Conservation (phyloP, 92 coral and sea anemone genomes). For the Scolanthus callimorphus region DNA sequence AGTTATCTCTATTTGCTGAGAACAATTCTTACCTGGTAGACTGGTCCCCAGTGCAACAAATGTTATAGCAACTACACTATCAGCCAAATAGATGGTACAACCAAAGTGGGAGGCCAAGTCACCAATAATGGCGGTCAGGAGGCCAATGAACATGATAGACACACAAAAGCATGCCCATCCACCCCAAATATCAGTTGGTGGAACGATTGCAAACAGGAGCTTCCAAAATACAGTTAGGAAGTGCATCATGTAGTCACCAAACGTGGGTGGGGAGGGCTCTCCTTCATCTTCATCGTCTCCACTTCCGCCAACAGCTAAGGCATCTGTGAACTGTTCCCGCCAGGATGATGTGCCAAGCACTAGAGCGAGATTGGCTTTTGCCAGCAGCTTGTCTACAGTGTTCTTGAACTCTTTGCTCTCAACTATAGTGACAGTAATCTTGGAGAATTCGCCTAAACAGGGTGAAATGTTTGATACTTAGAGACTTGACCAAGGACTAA, state of each 20-base stretch:
- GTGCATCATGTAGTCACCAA: conserved; percentile 99
- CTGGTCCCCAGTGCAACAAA: conserved; percentile 99
- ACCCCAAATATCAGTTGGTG: conserved; percentile 96
- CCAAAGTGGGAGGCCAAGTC: conserved; percentile 98
- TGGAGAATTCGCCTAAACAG: conserved; percentile 71
- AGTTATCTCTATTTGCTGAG: neutral
- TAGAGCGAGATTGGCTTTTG: conserved; percentile 92
- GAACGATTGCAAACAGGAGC: conserved; percentile 87
- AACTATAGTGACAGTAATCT: conserved; percentile 65
- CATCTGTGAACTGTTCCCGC: conserved; percentile 97
- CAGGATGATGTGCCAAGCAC: conserved; percentile 95
- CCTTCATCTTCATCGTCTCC: conserved; percentile 72
- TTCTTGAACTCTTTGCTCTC: conserved; percentile 98
- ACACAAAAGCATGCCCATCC: conserved; percentile 95
- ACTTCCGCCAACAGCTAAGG: conserved; percentile 91
- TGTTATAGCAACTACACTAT: conserved; percentile 96
- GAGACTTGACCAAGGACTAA: too few species aligned
- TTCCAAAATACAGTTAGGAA: conserved; percentile 98
- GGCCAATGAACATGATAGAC: conserved; percentile 85
- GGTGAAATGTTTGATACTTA: too few species aligned
- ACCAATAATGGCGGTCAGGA: conserved; percentile 89
- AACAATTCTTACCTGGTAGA: conserved; percentile 72
- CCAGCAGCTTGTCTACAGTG: conserved; percentile 93
- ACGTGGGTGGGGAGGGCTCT: conserved; percentile 83
- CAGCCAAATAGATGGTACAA: conserved; percentile 90